Conservation (phyloP, 2,888 invertebrate species). For the Aradus depressus region DNA sequence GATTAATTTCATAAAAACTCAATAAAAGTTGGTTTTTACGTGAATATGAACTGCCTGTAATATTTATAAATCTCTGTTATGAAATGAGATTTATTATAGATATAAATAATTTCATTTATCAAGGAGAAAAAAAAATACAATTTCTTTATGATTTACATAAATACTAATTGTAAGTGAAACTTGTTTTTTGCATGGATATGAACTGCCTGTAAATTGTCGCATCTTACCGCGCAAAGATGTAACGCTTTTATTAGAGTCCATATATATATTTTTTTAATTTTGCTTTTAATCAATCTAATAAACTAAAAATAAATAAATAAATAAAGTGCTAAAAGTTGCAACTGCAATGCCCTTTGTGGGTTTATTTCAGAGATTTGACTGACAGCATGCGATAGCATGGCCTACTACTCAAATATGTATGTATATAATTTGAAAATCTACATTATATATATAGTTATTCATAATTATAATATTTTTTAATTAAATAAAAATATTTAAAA, state of each 20-base stretch:
- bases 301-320: too few relatives aligned
- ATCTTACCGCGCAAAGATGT: slow-evolving; percentile 15
- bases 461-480: too few relatives aligned
- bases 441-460: too few relatives aligned
- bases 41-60: too few relatives aligned
- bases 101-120: too few relatives aligned
- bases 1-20: too few relatives aligned
- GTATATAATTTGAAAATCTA: slow-evolving; percentile 8
- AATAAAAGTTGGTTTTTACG: too few relatives aligned
- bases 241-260: slow-evolving; percentile 9
- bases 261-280: slow-evolving; percentile 3
- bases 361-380: slow-evolving; percentile 9
- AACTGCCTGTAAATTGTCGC: slow-evolving; percentile 16
- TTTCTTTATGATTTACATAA: neutral
- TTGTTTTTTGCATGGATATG: slow-evolving; percentile 11
- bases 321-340: slow-evolving; percentile 12
- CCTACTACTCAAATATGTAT: slow-evolving; percentile 10
- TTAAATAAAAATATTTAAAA: too few relatives aligned
- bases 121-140: neutral
- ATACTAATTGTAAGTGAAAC: slow-evolving; percentile 11
- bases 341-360: slow-evolving; percentile 16
- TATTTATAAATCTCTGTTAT: too few relatives aligned
- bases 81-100: too few relatives aligned
- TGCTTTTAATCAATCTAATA: slow-evolving; percentile 12
- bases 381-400: slow-evolving; percentile 18